A percentile compares a stretch with the other conserved stretches of the same genome.
These are phyloP conservation scores for Philhelius pedissequus DNA, from an alignment of 2,888 invertebrate species.

Conservation along the genomic window DNA sequence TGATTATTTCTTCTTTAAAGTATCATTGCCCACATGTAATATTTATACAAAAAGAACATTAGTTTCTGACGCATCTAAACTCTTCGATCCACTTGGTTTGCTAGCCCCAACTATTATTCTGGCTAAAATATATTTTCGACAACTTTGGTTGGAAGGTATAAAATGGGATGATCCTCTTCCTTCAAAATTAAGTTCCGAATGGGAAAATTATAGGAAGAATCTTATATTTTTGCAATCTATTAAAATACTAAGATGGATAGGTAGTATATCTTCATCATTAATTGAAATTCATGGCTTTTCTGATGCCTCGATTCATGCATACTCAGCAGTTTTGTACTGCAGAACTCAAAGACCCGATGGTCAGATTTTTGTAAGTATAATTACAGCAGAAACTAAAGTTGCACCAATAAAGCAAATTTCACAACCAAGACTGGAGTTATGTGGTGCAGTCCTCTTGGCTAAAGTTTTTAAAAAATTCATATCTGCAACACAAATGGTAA, in stretches of 20 bases:
- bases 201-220: neutral
- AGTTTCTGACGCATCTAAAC: too few species aligned
- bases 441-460: slow-evolving; percentile 29
- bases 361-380: too few species aligned
- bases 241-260: neutral
- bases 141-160: too few species aligned
- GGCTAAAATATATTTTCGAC: too few species aligned
- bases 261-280: neutral
- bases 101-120: too few species aligned
- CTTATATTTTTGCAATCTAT: neutral
- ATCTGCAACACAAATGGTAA: neutral
- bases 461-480: neutral
- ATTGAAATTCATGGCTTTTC: neutral
- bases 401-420: too few species aligned
- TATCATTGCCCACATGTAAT: too few species aligned
- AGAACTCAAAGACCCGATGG: neutral
- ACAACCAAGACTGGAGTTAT: slow-evolving; percentile 66
- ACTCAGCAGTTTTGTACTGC: neutral
- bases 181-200: neutral
- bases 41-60: too few species aligned
- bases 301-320: neutral
- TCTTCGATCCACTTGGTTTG: too few species aligned
- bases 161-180: too few species aligned
- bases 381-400: too few species aligned
- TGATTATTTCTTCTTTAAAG: too few species aligned